These are phyloP conservation scores for Netelia inedita DNA, from an alignment of 2,888 invertebrate genomes.

Conservation along the genomic window DNA sequence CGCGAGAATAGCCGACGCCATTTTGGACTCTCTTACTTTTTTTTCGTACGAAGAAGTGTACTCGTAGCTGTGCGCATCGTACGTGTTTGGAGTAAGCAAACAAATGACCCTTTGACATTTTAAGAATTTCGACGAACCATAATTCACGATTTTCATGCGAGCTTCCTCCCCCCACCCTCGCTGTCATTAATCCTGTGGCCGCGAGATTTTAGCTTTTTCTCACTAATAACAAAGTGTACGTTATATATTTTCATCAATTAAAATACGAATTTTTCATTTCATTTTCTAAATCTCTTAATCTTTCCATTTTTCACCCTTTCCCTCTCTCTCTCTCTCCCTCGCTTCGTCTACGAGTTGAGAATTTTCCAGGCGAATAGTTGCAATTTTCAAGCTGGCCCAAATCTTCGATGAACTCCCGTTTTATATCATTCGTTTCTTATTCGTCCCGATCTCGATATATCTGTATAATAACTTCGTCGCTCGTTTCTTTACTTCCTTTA, in stretches of 20 bases:
- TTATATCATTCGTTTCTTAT: conserved; percentile 28
- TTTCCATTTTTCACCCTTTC: conserved; percentile 38
- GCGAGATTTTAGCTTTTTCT: conserved; percentile 16
- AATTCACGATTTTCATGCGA: not conserved
- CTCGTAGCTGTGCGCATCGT: not conserved
- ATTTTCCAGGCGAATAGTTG: conserved; percentile 33
- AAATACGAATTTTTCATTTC: conserved; percentile 53
- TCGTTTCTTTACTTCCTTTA: conserved; percentile 25
- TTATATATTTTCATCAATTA: not conserved
- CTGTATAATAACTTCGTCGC: conserved; percentile 30
- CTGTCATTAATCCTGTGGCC: not conserved
- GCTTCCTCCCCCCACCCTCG: conserved; percentile 1
- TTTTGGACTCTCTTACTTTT: conserved; percentile 25
- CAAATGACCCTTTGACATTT: conserved; percentile 39
- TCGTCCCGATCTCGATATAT: conserved; percentile 49
- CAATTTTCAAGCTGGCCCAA: not conserved
- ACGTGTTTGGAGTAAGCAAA: conserved; percentile 20
- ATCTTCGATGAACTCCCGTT: conserved; percentile 24
- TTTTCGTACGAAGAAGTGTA: not conserved
- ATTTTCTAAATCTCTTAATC: conserved; percentile 56
- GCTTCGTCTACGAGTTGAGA: not conserved
- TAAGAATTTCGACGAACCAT: conserved; percentile 33
- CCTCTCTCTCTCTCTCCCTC: conserved; percentile 19
- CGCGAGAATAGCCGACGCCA: conserved; percentile 33
- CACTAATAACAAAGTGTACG: not conserved